Base-by-base conservation (phyloP, 1,140 invertebrate genomes). In the Bombus impatiens region DNA sequence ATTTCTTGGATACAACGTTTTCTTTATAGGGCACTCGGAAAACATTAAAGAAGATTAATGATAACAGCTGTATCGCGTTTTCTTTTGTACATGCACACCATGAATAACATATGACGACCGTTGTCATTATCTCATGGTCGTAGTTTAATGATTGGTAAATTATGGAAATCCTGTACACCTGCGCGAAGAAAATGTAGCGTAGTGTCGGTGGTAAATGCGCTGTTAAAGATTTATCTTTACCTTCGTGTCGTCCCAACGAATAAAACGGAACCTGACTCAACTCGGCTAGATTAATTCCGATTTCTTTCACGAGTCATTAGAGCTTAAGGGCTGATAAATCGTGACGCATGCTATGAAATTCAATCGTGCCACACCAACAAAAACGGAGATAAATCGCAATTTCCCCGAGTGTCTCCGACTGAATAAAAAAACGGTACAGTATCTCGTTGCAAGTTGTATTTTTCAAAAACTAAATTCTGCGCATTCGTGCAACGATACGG, bases 271-370 rank as follows among this genome's bases (percentile, higher is more conserved):
- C 35, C 32, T 25, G 47, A 37, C 28, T n/a, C 59, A n/a, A 44
- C 40, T 40, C 10, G 18, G 40, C 32, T 32, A 25, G 68, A 77
- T 87, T 83, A 89, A 82, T 89, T 71, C 75, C 37, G 53, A 78
- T 65, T 82, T 25, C 53, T 35, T 88, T 76, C 86, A 88, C 78
- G 84, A 82, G n/a, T 88, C 82, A 71, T 82, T 80, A 67, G 65
- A 82, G 68, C 65, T 89, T 71, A 65, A 86, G n/a, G 53, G 76
- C 44, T 76, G 59, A 74, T 87, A 42, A 87, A 88, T 32, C 40
- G 57, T 32, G 57, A n/a, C 53, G 75, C 35, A 4, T 22, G 35
- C 75, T 59, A 77, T 77, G 75, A 77, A 77, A 77, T 77, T 77
- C 75, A 77, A 77, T 77, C 53, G 75, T 1, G 8, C 13, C 22